Conservation (phyloP, 2,797 vertebrate genomes). For the Leptatherina wallacei region DNA sequence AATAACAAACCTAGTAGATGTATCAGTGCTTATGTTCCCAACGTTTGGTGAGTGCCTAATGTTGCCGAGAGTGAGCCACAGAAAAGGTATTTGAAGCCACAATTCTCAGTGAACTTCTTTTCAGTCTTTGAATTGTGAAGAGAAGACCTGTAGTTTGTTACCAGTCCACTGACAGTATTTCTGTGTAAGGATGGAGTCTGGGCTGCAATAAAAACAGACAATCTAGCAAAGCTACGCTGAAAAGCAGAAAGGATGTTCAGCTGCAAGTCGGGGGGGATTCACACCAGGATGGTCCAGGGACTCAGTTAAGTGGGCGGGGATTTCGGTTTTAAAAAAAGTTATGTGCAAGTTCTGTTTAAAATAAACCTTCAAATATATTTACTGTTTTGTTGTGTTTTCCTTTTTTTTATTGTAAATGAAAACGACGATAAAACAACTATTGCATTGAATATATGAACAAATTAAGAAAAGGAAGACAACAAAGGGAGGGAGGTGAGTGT, state of each 20-base stretch:
- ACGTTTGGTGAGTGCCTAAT: constrained; percentile 1
- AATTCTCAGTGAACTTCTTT: constrained; percentile 11
- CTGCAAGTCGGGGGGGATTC: too few relatives aligned
- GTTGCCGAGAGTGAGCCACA: neutral
- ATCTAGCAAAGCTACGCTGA: neutral
- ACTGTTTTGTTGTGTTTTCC: too few relatives aligned
- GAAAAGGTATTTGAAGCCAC: constrained; percentile 6
- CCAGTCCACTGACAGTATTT: neutral
- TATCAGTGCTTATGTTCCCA: neutral
- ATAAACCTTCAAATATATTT: too few relatives aligned
- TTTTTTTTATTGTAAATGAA: too few relatives aligned
- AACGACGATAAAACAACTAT: too few relatives aligned
- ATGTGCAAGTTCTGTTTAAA: too few relatives aligned
- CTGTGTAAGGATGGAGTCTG: neutral
- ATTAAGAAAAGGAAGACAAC: too few relatives aligned
- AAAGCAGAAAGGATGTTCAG: neutral
- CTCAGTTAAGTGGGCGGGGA: too few relatives aligned
- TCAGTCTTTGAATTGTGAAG: constrained; percentile 48
- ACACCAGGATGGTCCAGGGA: too few relatives aligned
- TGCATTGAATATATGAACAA: too few relatives aligned
- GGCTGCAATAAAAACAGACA: neutral
- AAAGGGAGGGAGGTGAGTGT: too few relatives aligned
- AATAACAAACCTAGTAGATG: constrained; percentile 6
- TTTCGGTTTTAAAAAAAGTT: too few relatives aligned
- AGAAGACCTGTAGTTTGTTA: neutral